Evolutionary conservation across 1,140 invertebrate genomes (phyloP).

Genomic region (Cotesia chilonis): DNA sequence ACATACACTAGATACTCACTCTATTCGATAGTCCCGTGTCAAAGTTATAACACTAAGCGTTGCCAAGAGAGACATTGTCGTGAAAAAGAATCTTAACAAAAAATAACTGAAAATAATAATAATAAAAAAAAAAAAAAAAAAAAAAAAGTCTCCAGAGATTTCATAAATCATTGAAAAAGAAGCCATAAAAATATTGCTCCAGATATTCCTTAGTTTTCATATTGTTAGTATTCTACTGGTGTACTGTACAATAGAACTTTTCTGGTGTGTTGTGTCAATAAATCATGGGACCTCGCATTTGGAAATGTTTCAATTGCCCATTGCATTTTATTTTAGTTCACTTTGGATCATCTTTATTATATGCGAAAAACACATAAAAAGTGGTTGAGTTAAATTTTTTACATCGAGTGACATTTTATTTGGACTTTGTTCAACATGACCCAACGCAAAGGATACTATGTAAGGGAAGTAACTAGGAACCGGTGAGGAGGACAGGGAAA

Average conservation of each 20-base stretch:
- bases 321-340: constrained; percentile 12
- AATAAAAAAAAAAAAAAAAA: too few relatives aligned
- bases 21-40: constrained; percentile 26
- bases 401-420: too few relatives aligned
- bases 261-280: neutral
- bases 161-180: constrained; percentile 35
- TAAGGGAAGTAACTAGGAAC: too few relatives aligned
- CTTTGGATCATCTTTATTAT: neutral
- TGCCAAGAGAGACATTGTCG: constrained; percentile 25
- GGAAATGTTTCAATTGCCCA: constrained; percentile 19
- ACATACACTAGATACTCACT: constrained; percentile 21
- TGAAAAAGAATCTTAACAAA: neutral
- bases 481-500: neutral
- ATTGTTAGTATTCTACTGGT: neutral
- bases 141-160: constrained; percentile 31
- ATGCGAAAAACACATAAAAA: neutral
- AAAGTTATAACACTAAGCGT: constrained; percentile 36
- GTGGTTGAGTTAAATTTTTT: too few relatives aligned
- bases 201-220: constrained; percentile 6
- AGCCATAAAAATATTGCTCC: constrained; percentile 31
- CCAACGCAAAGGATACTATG: too few relatives aligned
- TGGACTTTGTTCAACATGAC: too few relatives aligned
- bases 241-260: neutral
- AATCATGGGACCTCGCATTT: constrained; percentile 16
- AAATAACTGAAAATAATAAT: too few relatives aligned